These are phyloP conservation scores for Melospiza georgiana DNA, from an alignment of 2,113 vertebrate species.

Conservation along the genomic window DNA sequence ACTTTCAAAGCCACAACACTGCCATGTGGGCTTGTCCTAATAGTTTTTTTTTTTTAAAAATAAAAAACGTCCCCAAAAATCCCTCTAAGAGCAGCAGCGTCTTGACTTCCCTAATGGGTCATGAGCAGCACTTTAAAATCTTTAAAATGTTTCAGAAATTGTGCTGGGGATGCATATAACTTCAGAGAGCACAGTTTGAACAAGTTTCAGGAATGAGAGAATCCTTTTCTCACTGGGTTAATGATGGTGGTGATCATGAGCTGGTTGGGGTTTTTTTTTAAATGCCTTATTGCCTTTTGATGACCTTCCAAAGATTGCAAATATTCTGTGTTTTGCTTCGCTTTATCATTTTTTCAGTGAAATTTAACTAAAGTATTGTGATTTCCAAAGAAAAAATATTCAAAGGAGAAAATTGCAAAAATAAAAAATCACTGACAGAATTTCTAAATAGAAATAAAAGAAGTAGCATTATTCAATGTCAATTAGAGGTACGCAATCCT, in stretches of 20 bases:
- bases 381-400: neutral
- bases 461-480: neutral
- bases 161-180: fast-evolving
- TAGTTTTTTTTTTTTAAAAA: neutral
- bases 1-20: neutral
- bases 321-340: neutral
- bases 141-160: neutral
- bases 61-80: neutral
- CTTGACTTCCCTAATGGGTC: fast-evolving
- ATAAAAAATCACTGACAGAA: neutral
- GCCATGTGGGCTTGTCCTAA: neutral
- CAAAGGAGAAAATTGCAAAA: neutral
- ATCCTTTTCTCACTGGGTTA: neutral
- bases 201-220: neutral
- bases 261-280: fast-evolving
- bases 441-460: neutral
- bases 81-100: fast-evolving
- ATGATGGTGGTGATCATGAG: neutral
- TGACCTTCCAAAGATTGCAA: neutral
- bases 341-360: neutral
- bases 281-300: neutral
- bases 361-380: neutral
- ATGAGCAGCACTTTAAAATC: neutral
- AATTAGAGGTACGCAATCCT: fast-evolving
- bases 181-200: neutral